These are phyloP conservation scores for Cladopsammia gracilis DNA, from an alignment of 64 coral and sea anemone species.

Conservation along the genomic window DNA sequence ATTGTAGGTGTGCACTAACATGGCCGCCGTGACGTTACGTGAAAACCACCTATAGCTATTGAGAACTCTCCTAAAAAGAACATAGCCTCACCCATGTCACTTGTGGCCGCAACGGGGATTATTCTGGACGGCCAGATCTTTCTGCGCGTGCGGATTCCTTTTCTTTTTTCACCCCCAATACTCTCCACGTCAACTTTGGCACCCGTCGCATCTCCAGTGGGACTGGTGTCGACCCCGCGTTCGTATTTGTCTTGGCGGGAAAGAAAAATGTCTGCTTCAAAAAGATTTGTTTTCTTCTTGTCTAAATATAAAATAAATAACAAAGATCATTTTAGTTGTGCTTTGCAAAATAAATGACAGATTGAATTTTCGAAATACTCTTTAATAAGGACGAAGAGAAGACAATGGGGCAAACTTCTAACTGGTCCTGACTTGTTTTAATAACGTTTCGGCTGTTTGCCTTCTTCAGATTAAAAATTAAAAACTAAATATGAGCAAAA, in stretches of 20 bases:
- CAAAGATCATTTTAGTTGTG: too few relatives aligned
- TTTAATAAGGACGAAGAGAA: too few relatives aligned
- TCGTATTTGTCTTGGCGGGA: constrained; percentile 29
- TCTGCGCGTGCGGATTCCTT: constrained; percentile 71
- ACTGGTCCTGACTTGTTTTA: too few relatives aligned
- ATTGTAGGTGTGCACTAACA: too few relatives aligned
- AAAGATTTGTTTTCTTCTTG: constrained; percentile 8
- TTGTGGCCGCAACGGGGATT: constrained; percentile 49
- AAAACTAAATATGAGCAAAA: too few relatives aligned
- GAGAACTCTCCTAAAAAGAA: not conserved
- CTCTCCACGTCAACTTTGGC: constrained; percentile 44
- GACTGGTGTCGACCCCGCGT: constrained; percentile 22
- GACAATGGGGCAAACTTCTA: too few relatives aligned
- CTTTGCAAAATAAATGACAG: too few relatives aligned
- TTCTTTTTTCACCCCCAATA: constrained; percentile 48
- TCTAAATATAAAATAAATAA: constrained; percentile 4
- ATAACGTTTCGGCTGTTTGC: too few relatives aligned
- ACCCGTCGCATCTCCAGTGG: constrained; percentile 50
- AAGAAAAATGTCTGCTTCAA: constrained; percentile 82
- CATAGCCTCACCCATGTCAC: constrained; percentile 31
- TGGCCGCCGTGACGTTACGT: too few relatives aligned
- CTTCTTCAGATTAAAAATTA: too few relatives aligned
- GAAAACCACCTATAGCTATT: too few relatives aligned
- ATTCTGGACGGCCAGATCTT: constrained; percentile 78
- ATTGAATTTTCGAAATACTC: too few relatives aligned